Conservation (phyloP, 1,140 invertebrate genomes). For the Hermatobates lingyangjiaoensis region DNA sequence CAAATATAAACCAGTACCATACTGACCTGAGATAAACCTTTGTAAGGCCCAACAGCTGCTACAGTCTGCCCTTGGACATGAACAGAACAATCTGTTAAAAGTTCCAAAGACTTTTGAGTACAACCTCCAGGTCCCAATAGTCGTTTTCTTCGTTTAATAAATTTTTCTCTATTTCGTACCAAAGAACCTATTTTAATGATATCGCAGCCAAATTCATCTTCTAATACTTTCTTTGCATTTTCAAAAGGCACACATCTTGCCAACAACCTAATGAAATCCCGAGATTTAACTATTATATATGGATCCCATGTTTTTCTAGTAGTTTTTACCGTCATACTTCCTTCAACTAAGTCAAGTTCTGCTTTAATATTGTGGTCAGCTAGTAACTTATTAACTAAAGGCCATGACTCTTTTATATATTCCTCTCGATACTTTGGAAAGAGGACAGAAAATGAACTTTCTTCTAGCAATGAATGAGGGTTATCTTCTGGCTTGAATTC, state of each 20-base stretch:
- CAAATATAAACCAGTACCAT: not conserved
- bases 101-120: conserved; percentile 91
- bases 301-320: conserved; percentile 98
- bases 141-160: conserved; percentile 85
- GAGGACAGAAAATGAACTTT: conserved; percentile 60
- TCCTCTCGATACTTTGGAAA: conserved; percentile 91
- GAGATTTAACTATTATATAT: conserved; percentile 88
- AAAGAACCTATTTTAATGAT: conserved; percentile 92
- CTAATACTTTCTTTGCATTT: conserved; percentile 64
- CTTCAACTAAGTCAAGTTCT: conserved; percentile 87
- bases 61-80: conserved; percentile 97
- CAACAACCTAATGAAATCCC: conserved; percentile 89
- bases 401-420: conserved; percentile 92
- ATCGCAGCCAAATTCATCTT: conserved; percentile 84
- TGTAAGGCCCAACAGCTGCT: conserved; percentile 82
- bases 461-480: conserved; percentile 55
- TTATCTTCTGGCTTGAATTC: conserved; percentile 81
- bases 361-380: conserved; percentile 60
- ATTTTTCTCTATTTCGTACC: conserved; percentile 83
- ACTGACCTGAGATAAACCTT: conserved; percentile 69
- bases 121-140: conserved; percentile 93
- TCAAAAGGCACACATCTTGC: conserved; percentile 93
- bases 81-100: conserved; percentile 95
- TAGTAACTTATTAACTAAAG: conserved; percentile 74
- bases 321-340: conserved; percentile 85